phyloP scores from a whole-genome alignment of 2,113 vertebrate genomes.

The Sturnira hondurensis region DNA sequence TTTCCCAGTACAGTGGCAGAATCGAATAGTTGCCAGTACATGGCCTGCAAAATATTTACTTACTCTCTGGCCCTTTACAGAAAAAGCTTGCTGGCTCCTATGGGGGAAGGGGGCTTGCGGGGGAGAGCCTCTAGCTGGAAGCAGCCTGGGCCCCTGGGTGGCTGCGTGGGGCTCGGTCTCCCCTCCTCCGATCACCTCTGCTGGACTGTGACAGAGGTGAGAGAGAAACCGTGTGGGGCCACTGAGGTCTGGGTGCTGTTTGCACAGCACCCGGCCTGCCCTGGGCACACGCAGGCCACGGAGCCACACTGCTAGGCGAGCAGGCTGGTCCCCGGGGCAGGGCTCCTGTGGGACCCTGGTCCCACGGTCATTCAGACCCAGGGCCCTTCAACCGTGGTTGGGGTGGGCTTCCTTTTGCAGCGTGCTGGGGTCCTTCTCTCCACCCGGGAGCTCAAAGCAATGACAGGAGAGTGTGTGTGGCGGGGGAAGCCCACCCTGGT shows the following conservation, averaged over 20 bases:
- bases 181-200: neutral
- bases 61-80: neutral
- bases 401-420: neutral
- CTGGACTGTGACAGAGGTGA: neutral
- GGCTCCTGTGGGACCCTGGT: neutral
- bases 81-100: neutral
- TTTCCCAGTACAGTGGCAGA: neutral
- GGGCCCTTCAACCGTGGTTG: neutral
- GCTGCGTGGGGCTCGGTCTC: neutral
- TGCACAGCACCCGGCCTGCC: neutral
- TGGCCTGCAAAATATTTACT: rapidly evolving
- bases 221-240: neutral
- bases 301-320: neutral
- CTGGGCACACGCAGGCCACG: neutral
- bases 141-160: neutral
- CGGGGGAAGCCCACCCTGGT: neutral
- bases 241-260: rapidly evolving
- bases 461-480: rapidly evolving
- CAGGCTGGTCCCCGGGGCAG: neutral
- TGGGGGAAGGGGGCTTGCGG: no score
- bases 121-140: neutral
- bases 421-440: neutral
- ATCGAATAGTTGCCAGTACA: neutral
- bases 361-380: neutral
- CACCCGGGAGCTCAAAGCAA: neutral